These are phyloP conservation scores for Helicoverpa zea DNA, from an alignment of 1,140 invertebrate genomes.

Conservation along the genomic window DNA sequence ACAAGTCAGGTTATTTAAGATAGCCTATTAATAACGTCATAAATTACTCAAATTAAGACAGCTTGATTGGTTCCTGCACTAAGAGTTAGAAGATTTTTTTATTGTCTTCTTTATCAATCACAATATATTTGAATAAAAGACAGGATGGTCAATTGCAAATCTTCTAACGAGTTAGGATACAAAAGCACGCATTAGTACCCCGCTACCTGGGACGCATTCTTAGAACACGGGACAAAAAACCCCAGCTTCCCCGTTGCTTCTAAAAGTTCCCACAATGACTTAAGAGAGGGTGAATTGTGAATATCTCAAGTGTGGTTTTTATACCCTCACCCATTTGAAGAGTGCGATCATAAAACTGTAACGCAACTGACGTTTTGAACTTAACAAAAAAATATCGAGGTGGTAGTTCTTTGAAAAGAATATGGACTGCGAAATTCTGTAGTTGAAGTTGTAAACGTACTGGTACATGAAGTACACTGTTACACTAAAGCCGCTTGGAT, in stretches of 20 bases:
- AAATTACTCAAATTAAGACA: too few species aligned
- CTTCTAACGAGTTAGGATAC: conserved; percentile 52
- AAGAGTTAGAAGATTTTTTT: too few species aligned
- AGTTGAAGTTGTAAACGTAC: conserved; percentile 28
- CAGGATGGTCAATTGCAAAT: conserved; percentile 48
- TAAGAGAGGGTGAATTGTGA: conserved; percentile 69
- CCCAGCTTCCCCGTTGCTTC: conserved; percentile 66
- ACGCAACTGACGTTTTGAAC: conserved; percentile 54
- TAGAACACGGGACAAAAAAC: conserved; percentile 67
- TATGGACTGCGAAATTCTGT: conserved; percentile 7
- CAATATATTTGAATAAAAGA: conserved; percentile 24
- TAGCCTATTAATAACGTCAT: too few species aligned
- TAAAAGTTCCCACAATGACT: conserved; percentile 79
- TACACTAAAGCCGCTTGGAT: conserved; percentile 34
- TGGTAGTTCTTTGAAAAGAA: conserved; percentile 22
- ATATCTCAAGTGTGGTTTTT: conserved; percentile 81
- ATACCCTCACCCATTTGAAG: conserved; percentile 74
- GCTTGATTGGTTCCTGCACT: too few species aligned
- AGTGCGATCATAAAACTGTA: conserved; percentile 73
- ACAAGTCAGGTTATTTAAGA: too few species aligned
- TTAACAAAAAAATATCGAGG: neutral
- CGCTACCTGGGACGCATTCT: conserved; percentile 79
- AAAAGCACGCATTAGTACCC: conserved; percentile 63
- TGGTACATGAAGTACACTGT: conserved; percentile 11
- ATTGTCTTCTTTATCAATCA: too few species aligned